Evolutionary conservation across 2,888 invertebrate species (phyloP), one percentile per base, ranked within the genome.

Genomic region (Agapostemon virescens): DNA sequence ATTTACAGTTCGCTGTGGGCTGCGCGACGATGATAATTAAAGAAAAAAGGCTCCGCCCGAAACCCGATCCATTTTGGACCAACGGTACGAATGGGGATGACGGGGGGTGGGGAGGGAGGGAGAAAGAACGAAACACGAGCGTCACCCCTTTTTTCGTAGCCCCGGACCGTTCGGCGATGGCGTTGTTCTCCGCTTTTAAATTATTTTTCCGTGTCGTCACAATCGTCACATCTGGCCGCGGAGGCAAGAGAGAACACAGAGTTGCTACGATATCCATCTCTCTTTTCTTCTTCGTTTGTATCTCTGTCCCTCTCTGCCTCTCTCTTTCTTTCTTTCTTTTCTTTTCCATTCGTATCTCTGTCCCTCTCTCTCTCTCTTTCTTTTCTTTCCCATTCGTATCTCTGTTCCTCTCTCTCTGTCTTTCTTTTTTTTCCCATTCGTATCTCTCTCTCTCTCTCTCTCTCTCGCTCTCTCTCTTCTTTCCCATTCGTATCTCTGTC

Each of bases 151-250:
- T 40, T 71, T 79, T 26, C 26, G 61, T 45, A 38, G 33, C 49
- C 2, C 68, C 49, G 36, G 67, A 42, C 26, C 66, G 68, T 69
- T 61, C 78, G 58, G 55, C 63, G 77, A 83, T 77, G 69, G 80
- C 72, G 68, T 77, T 80, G 77, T 83, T 85, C 74, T 77, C 71
- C 64, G 79, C 76, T 83, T 83, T 83, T 69, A 85, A 85, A 84
- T 86, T 86, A 86, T 81, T 83, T 84, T 78, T 63, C 69, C 79
- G 49, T 72, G 75, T 67, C 73, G 74, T 71, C 84, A 77, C 85
- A 81, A 87, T 79, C 68, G 85, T 77, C 78, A 71, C 84, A 86
- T 86, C 86, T 85, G 85, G 82, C 71, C 72, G 58, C 63, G 33
- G 30, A 63, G 15, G 66, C 26, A 11, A 26, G 26, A 33, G 52